A percentile compares a stretch with the other conserved stretches of the same genome.
Conservation (phyloP, 2,888 invertebrate genomes). For the Phania funesta region DNA sequence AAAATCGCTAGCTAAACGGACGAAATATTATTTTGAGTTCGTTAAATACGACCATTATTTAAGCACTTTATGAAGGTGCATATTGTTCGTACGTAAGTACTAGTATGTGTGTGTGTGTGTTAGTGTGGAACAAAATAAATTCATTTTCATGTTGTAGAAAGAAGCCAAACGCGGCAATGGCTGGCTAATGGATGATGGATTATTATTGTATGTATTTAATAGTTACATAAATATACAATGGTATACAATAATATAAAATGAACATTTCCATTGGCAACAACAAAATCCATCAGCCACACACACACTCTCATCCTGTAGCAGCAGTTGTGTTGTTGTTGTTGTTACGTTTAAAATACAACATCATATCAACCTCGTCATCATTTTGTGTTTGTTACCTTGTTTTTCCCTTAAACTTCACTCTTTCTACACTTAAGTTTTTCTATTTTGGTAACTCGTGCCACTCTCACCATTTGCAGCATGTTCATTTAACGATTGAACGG, state of each 20-base stretch:
- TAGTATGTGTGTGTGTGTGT: background rate
- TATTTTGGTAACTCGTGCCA: slow-evolving; percentile 55
- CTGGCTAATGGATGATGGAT: slow-evolving; percentile 46
- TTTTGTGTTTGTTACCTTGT: slow-evolving; percentile 34
- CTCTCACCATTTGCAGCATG: slow-evolving; percentile 43
- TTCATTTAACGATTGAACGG: slow-evolving; percentile 43
- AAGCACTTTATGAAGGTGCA: slow-evolving; percentile 14
- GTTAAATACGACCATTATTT: slow-evolving; percentile 5
- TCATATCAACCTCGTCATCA: slow-evolving; percentile 25
- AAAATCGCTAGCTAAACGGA: slow-evolving; percentile 50
- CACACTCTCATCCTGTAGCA: background rate
- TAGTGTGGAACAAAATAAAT: slow-evolving; percentile 44
- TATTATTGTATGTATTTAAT: slow-evolving; percentile 9
- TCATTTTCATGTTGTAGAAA: slow-evolving; percentile 29
- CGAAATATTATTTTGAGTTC: slow-evolving; percentile 29
- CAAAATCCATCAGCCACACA: slow-evolving; percentile 2
- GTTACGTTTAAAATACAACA: slow-evolving; percentile 20
- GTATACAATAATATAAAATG: slow-evolving; percentile 2
- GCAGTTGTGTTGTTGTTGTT: slow-evolving; percentile 27
- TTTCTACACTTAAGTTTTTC: slow-evolving; percentile 14
- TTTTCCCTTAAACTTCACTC: slow-evolving; percentile 44
- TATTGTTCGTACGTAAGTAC: background rate
- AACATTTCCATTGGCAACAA: slow-evolving; percentile 47
- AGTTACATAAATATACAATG: background rate
- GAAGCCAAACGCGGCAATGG: slow-evolving; percentile 22